Evolutionary conservation across 2,797 vertebrate genomes (phyloP), one percentile per base, ranked within the genome.

Genomic region (Hemibagrus guttatus): DNA sequence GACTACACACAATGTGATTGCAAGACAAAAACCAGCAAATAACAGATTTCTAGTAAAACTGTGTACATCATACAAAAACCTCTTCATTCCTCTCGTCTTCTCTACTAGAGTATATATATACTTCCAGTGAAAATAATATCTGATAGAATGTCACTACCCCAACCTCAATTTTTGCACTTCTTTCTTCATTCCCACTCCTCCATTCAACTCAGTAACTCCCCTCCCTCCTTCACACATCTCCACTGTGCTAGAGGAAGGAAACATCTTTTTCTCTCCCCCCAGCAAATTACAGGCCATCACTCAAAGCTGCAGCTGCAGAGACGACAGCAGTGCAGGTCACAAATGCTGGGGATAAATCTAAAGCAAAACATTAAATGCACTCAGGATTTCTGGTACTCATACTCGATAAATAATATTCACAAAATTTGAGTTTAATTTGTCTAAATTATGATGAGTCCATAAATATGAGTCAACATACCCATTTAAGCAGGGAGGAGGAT

Each of bases 231-330:
- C 31, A 46, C 35, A 39, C 19, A 49, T 58, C 83, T 58, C 56
- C 71, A 63, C 59, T 85, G 79, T 6, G 71, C 69, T 74, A 39
- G 28, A 49, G 59, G 68, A 85, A 68, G 78, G 61, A 85, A 85
- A 82, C 13, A 54, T 75, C 76, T 85, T 78, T 61, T 74, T 85
- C 54, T 26, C 58, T 31, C 42, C 83, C 82, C 79, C 78, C 26
- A 59, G 39, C 26, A 85, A 85, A 82, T 88, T 85, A 88, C 52
- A 85, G 69, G 78, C 69, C 35, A 69, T 85, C 87, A 59, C 61
- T 85, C 61, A 84, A 83, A 79, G 35, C 46, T 46, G 19, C 76
- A 84, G 87, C 87, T 85, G 87, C 59, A 68, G 31, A 75, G 52
- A 61, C n/a, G 11, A 75, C 59, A 49, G 66, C 75, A 31, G 21